These are phyloP conservation scores for Nomada flava DNA, from an alignment of 2,888 invertebrate species.

Conservation along the genomic window DNA sequence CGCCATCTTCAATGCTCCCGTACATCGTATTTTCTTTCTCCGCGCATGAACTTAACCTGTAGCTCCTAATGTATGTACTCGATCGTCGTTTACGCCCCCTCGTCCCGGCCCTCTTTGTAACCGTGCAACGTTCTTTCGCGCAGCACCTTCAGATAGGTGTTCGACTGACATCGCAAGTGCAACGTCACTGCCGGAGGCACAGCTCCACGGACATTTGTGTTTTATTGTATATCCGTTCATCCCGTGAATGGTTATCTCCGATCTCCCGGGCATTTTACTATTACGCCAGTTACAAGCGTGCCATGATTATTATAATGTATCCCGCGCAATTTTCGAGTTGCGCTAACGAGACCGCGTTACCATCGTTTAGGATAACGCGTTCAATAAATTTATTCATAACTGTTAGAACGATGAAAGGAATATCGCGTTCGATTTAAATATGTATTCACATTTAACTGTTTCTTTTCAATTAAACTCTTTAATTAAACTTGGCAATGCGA, in stretches of 20 bases:
- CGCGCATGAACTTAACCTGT: conserved; percentile 48
- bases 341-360: conserved; percentile 41
- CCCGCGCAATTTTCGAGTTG: conserved; percentile 40
- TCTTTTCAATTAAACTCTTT: too few relatives aligned
- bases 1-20: conserved; percentile 54
- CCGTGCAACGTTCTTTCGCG: conserved; percentile 11
- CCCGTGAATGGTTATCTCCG: conserved; percentile 55
- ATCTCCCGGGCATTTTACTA: conserved; percentile 51
- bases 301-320: conserved; percentile 56
- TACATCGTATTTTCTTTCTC: conserved; percentile 57
- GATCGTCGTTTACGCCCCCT: conserved; percentile 14
- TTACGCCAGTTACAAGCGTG: conserved; percentile 31
- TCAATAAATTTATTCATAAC: conserved; percentile 43
- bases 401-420: neutral
- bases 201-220: conserved; percentile 46
- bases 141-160: conserved; percentile 46
- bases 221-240: conserved; percentile 59
- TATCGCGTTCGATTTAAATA: neutral
- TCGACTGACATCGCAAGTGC: conserved; percentile 50
- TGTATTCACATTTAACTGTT: neutral
- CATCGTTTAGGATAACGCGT: conserved; percentile 44
- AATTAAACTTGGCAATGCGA: too few relatives aligned
- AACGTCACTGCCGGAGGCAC: conserved; percentile 53
- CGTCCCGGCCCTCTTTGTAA: conserved; percentile 4
- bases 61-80: conserved; percentile 45